These are phyloP conservation scores for Rhinichthys osculus DNA, from an alignment of 2,797 vertebrate species.

Conservation along the genomic window DNA sequence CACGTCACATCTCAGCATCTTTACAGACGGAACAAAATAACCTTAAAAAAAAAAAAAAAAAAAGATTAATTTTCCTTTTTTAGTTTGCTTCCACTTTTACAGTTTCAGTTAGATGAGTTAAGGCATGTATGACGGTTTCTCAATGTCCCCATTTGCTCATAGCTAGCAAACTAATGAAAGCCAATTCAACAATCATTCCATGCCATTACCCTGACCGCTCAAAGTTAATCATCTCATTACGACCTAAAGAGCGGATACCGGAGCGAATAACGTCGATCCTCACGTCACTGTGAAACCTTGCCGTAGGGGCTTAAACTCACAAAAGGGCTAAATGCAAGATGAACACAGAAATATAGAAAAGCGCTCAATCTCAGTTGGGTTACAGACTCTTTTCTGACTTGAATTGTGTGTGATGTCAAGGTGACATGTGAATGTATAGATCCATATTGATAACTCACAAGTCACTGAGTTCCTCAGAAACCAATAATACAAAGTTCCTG, in stretches of 20 bases:
- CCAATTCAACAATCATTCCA: constrained; percentile 52
- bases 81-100: background rate
- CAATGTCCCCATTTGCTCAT: constrained; percentile 38
- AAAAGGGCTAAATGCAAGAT: constrained; percentile 17
- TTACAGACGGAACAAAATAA: background rate
- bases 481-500: background rate
- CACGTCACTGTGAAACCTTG: constrained; percentile 5
- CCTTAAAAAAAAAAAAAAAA: no score
- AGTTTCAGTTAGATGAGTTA: background rate
- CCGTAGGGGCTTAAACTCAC: background rate
- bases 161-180: constrained; percentile 49
- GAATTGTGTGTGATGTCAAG: constrained; percentile 26
- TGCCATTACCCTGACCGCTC: constrained; percentile 50
- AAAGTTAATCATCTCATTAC: constrained; percentile 46
- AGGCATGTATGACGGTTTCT: constrained; percentile 24
- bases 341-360: constrained; percentile 31
- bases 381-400: constrained; percentile 29
- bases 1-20: background rate
- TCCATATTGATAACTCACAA: constrained; percentile 36
- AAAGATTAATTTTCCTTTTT: background rate
- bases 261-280: constrained; percentile 20
- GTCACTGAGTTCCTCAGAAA: constrained; percentile 5
- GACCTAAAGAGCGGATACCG: constrained; percentile 4
- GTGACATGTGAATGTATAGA: constrained; percentile 21
- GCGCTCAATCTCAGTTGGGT: constrained; percentile 21